These are phyloP conservation scores for Drosophila anomalipes DNA, from an alignment of 2,888 invertebrate genomes.

Conservation along the genomic window DNA sequence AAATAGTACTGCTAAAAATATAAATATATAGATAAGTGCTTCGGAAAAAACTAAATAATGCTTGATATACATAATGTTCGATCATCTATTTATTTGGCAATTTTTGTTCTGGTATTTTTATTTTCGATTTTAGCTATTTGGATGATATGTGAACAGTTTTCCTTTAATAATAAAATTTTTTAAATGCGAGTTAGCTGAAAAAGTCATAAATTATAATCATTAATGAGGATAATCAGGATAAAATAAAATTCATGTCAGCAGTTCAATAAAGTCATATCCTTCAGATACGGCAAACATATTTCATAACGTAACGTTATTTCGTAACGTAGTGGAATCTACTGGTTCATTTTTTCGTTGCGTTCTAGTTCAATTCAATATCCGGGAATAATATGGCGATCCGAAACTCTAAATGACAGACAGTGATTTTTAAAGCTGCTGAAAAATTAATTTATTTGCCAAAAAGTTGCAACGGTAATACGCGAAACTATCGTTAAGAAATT, in stretches of 20 bases:
- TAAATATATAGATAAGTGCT: background rate
- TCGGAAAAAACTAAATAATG: background rate
- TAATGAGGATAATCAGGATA: background rate
- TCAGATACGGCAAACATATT: background rate
- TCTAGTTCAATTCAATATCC: conserved; percentile 57
- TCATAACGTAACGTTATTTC: background rate
- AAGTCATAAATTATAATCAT: background rate
- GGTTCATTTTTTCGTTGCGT: conserved; percentile 39
- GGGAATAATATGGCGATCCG: conserved; percentile 79
- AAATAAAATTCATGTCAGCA: background rate
- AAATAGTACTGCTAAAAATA: background rate
- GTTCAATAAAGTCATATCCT: conserved; percentile 2
- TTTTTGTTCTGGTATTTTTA: background rate
- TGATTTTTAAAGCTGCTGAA: conserved; percentile 77
- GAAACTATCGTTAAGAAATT: conserved; percentile 62
- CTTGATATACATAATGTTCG: background rate
- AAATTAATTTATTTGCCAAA: conserved; percentile 74
- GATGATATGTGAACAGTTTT: background rate
- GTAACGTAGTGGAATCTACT: conserved; percentile 16
- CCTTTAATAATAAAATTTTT: background rate
- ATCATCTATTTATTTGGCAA: background rate
- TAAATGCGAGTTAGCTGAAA: background rate
- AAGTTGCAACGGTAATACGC: conserved; percentile 77
- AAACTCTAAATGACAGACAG: conserved; percentile 75
- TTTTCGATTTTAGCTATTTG: background rate